phyloP scores from a whole-genome alignment of 2,888 invertebrate species.

The Megaustenia siamemsis region DNA sequence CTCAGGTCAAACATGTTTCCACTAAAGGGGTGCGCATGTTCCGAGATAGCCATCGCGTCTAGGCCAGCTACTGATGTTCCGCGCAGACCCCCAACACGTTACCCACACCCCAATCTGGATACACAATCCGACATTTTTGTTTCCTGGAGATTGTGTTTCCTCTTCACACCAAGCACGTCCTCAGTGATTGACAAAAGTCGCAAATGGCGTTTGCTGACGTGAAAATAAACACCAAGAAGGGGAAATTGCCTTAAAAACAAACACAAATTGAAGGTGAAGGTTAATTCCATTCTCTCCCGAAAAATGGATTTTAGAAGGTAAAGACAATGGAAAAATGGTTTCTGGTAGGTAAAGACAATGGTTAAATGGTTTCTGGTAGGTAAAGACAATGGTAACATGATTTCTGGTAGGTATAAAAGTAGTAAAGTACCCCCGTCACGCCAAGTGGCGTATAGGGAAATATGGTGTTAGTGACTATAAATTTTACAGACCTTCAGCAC shows the following conservation, averaged over 20 bases:
- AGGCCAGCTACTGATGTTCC: neutral
- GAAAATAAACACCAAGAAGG: neutral
- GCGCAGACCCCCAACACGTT: neutral
- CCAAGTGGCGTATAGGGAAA: no score
- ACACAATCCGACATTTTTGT: neutral
- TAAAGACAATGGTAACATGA: no score
- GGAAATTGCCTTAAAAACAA: neutral
- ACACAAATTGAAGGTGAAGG: no score
- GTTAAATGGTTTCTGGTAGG: no score
- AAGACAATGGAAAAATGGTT: no score
- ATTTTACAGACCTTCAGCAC: no score
- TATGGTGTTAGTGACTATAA: no score
- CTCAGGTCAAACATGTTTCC: no score
- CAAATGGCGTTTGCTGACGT: neutral
- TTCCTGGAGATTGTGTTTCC: neutral
- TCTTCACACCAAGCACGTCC: neutral
- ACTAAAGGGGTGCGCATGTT: neutral
- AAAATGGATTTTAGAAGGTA: neutral
- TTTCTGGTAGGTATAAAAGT: no score
- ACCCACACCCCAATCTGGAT: neutral
- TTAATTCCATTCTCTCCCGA: no score
- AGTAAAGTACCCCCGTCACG: no score
- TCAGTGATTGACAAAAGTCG: slow-evolving; percentile 18
- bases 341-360: no score
- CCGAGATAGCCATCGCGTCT: neutral